phyloP scores from a whole-genome alignment of 2,888 invertebrate species.

The Catocala sponsa region DNA sequence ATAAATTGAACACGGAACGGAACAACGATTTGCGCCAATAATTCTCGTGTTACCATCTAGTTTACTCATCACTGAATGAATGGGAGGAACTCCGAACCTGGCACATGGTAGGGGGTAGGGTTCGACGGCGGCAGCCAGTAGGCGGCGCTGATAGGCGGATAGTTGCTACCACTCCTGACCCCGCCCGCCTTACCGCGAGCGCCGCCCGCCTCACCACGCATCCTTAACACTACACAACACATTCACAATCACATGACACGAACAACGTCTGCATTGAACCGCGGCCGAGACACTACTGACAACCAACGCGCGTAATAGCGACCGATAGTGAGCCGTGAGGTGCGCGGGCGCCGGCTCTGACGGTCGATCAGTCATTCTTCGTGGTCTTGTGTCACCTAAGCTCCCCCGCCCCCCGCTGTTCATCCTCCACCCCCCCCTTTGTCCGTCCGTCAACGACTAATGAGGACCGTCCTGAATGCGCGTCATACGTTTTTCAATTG shows the following conservation, averaged over 20 bases:
- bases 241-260: conserved; percentile 70
- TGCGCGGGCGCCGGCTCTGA: conserved; percentile 83
- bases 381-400: conserved; percentile 73
- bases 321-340: conserved; percentile 52
- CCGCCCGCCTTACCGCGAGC: conserved; percentile 83
- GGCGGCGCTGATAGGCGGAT: conserved; percentile 94
- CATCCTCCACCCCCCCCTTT: conserved; percentile 32
- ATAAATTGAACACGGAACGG: conserved; percentile 23
- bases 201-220: conserved; percentile 85
- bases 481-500: conserved; percentile 52
- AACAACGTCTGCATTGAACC: conserved; percentile 81
- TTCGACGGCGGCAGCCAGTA: conserved; percentile 95
- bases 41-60: conserved; percentile 25
- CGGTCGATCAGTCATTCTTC: conserved; percentile 83
- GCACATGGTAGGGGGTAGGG: conserved; percentile 94
- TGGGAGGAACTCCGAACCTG: conserved; percentile 89
- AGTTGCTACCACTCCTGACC: conserved; percentile 79
- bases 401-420: conserved; percentile 52
- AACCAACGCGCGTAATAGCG: conserved; percentile 57
- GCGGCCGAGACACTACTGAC: conserved; percentile 79
- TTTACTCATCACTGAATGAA: conserved; percentile 27
- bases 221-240: conserved; percentile 78
- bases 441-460: conserved; percentile 63
- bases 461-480: conserved; percentile 77
- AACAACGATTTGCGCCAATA: conserved; percentile 22